These are phyloP conservation scores for Isotomurus palustris DNA, from an alignment of 2,888 invertebrate genomes.

Conservation along the genomic window DNA sequence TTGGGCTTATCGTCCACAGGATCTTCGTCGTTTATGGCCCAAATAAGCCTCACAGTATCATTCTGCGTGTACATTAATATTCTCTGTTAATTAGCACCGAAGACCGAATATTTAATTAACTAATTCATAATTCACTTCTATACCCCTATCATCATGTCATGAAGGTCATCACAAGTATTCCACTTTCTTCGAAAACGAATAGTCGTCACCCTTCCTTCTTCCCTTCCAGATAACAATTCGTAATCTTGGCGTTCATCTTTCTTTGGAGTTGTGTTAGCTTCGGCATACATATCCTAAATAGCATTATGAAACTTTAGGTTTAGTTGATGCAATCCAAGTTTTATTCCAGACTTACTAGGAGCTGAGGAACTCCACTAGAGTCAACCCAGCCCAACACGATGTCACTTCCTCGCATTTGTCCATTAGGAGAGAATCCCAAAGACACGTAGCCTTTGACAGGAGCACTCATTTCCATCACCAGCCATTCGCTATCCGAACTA, in stretches of 20 bases:
- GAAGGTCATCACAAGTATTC: conserved; percentile 48
- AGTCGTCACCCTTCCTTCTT: conserved; percentile 48
- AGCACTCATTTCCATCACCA: conserved; percentile 78
- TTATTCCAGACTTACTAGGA: too few species aligned
- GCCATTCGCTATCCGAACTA: conserved; percentile 58
- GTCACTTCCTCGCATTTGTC: conserved; percentile 76
- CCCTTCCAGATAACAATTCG: conserved; percentile 45
- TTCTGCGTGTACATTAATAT: conserved; percentile 14
- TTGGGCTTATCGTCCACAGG: neutral
- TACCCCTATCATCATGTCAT: conserved; percentile 27
- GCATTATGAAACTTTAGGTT: conserved; percentile 16
- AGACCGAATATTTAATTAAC: neutral
- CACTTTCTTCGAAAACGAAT: conserved; percentile 48
- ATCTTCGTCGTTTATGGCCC: conserved; percentile 56
- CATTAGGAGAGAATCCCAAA: conserved; percentile 76
- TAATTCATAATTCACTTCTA: too few species aligned
- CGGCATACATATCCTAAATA: conserved; percentile 46
- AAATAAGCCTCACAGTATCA: conserved; percentile 74
- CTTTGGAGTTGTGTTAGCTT: conserved; percentile 41
- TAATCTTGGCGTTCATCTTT: conserved; percentile 47
- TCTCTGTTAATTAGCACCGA: too few species aligned
- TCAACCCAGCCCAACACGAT: conserved; percentile 87
- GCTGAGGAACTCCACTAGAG: too few species aligned
- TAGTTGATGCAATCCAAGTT: conserved; percentile 21
- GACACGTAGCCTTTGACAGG: conserved; percentile 79